A percentile compares a stretch with the other conserved stretches of the same genome.
These are phyloP conservation scores for Oreocharis arfaki DNA, from an alignment of 2,113 vertebrate genomes.

Conservation along the genomic window DNA sequence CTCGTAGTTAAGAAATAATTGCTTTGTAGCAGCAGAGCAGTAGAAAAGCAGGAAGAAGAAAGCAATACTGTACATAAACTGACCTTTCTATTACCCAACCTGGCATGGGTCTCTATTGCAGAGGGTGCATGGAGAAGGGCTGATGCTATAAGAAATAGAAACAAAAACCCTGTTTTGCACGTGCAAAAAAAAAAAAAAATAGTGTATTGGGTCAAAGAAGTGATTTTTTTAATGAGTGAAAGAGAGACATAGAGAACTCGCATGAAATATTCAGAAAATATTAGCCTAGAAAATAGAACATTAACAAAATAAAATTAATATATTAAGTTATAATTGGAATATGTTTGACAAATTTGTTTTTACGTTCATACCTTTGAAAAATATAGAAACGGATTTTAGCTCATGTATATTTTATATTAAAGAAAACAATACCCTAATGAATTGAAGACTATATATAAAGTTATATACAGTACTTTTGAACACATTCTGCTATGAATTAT, in stretches of 20 bases:
- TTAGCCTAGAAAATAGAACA: slow-evolving; percentile 78
- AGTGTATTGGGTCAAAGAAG: slow-evolving; percentile 75
- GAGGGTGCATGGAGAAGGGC: slow-evolving; percentile 82
- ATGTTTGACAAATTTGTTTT: slow-evolving; percentile 80
- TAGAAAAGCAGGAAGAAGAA: slow-evolving; percentile 82
- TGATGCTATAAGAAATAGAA: slow-evolving; percentile 67
- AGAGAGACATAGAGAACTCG: slow-evolving; percentile 71
- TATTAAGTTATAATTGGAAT: slow-evolving; percentile 88
- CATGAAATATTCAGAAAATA: slow-evolving; percentile 80
- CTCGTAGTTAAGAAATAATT: slow-evolving; percentile 73
- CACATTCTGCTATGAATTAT: slow-evolving; percentile 93
- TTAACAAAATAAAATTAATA: slow-evolving; percentile 83
- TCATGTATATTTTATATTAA: slow-evolving; percentile 88
- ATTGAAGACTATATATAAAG: slow-evolving; percentile 89
- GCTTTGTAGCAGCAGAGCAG: slow-evolving; percentile 83
- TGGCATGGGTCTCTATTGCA: slow-evolving; percentile 79
- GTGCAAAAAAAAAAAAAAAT: slow-evolving; percentile 64
- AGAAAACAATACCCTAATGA: slow-evolving; percentile 86
- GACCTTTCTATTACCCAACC: slow-evolving; percentile 76
- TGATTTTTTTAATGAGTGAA: slow-evolving; percentile 71
- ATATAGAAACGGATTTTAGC: slow-evolving; percentile 79
- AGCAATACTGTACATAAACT: slow-evolving; percentile 85
- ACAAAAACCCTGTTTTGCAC: slow-evolving; percentile 77
- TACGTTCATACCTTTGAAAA: slow-evolving; percentile 79
- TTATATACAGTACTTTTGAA: slow-evolving; percentile 88